Conservation (phyloP, 2,113 vertebrate species). For the Hystrix cristata region DNA sequence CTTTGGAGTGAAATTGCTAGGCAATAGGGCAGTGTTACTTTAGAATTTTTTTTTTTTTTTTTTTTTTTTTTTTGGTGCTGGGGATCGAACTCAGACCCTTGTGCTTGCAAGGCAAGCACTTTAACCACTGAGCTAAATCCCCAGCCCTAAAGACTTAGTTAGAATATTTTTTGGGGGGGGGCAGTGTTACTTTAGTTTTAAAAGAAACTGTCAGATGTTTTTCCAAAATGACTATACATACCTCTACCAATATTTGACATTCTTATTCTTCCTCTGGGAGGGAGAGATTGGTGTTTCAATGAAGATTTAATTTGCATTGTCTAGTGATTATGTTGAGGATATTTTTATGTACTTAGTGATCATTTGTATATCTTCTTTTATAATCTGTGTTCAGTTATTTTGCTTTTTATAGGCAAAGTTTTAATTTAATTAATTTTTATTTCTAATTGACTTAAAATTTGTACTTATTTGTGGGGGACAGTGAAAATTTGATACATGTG, state of each 20-base stretch:
- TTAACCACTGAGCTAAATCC: too few relatives aligned
- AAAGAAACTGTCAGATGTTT: slow-evolving; percentile 64
- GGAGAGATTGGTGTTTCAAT: background rate
- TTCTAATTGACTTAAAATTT: background rate
- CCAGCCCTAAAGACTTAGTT: too few relatives aligned
- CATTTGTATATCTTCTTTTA: slow-evolving; percentile 28
- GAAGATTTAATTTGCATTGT: slow-evolving; percentile 43
- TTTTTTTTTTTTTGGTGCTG: too few relatives aligned
- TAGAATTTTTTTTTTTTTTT: too few relatives aligned
- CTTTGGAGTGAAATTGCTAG: background rate
- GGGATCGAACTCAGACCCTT: too few relatives aligned
- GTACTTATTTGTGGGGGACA: background rate
- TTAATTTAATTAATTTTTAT: background rate
- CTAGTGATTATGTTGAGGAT: background rate
- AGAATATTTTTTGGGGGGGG: too few relatives aligned
- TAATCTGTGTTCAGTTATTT: background rate
- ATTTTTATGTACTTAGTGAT: background rate
- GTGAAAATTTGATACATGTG: background rate
- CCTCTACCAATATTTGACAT: background rate
- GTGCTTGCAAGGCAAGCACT: too few relatives aligned
- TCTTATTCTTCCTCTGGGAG: background rate
- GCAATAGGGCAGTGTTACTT: background rate
- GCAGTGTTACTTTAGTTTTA: slow-evolving; percentile 57
- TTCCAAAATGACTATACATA: background rate
- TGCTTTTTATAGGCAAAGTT: background rate